Evolutionary conservation across 1,140 invertebrate genomes (phyloP).

Genomic region (Conopomorpha cramerella): DNA sequence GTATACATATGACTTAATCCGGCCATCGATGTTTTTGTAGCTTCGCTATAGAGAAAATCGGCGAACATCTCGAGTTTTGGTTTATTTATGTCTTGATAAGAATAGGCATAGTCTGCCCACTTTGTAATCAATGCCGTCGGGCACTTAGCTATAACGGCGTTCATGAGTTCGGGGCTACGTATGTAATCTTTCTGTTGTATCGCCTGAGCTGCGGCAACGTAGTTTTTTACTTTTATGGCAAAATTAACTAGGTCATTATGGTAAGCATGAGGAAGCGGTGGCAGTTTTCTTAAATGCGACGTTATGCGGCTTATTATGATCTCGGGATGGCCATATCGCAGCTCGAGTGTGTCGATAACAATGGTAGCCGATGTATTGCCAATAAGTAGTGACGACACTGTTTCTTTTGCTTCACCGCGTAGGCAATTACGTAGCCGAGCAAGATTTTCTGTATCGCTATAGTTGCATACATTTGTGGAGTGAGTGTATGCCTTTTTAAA

Average conservation of each 20-base stretch:
- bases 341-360: not conserved
- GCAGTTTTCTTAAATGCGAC: conserved; percentile 1
- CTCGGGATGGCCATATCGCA: conserved; percentile 3
- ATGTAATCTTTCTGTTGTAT: conserved; percentile 2
- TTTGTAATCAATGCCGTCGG: not conserved
- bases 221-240: conserved; percentile 4
- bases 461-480: too few relatives aligned
- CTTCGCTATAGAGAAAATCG: conserved; percentile 6
- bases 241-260: conserved; percentile 1
- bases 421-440: too few relatives aligned
- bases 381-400: conserved; percentile 1
- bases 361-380: not conserved
- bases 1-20: conserved; percentile 2
- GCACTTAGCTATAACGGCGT: not conserved
- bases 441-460: too few relatives aligned
- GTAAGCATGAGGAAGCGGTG: not conserved
- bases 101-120: conserved; percentile 1
- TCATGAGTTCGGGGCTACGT: conserved; percentile 1
- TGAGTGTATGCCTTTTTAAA: too few relatives aligned
- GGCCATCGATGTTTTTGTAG: not conserved
- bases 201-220: not conserved
- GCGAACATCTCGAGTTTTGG: conserved; percentile 1
- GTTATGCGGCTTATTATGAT: conserved; percentile 1
- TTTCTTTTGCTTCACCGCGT: conserved; percentile 3
- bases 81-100: not conserved